Conservation (phyloP, 2,888 invertebrate species). For the Omphaloscelis lunosa region DNA sequence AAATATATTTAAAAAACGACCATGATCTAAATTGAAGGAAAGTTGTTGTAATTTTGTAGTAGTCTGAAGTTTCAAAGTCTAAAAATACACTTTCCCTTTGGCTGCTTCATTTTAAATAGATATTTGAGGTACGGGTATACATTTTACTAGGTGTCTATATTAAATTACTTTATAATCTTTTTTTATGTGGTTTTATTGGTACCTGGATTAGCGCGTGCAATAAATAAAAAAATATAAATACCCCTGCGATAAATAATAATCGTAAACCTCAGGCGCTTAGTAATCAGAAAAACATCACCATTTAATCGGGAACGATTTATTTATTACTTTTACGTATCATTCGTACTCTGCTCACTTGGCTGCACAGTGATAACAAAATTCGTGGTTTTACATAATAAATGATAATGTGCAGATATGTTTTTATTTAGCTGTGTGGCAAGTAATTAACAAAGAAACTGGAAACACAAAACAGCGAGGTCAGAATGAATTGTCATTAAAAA, state of each 20-base stretch:
- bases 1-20: neutral
- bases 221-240: slow-evolving; percentile 18
- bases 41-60: slow-evolving; percentile 2
- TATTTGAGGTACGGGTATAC: neutral
- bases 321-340: slow-evolving; percentile 11
- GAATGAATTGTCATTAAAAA: too few species aligned
- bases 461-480: too few species aligned
- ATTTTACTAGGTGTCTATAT: neutral
- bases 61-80: too few species aligned
- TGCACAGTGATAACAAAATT: slow-evolving; percentile 27
- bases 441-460: too few species aligned
- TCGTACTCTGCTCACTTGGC: neutral
- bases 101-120: too few species aligned
- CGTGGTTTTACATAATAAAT: slow-evolving; percentile 25
- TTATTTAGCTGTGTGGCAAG: too few species aligned
- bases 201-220: slow-evolving; percentile 26
- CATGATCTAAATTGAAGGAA: neutral
- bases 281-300: slow-evolving; percentile 20
- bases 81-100: neutral
- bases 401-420: slow-evolving; percentile 13
- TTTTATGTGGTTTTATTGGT: slow-evolving; percentile 25
- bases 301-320: slow-evolving; percentile 22
- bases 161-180: slow-evolving; percentile 3
- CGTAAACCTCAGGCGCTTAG: slow-evolving; percentile 18
- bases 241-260: slow-evolving; percentile 37